Evolutionary conservation across 2,113 vertebrate genomes (phyloP), one percentile per base, ranked within the genome.

Genomic region (Helogale parvula): DNA sequence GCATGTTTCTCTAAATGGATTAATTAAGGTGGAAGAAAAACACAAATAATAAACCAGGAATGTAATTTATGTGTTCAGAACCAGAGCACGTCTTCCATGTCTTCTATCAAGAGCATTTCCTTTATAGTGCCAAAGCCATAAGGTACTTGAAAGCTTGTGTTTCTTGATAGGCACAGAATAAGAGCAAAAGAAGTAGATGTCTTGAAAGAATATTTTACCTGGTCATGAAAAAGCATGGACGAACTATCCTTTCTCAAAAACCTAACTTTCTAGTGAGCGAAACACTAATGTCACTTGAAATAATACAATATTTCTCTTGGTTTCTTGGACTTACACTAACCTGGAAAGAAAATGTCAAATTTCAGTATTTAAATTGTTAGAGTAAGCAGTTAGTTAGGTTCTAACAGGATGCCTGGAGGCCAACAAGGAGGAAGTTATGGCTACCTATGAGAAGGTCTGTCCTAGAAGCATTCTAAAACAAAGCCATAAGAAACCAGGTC

Each of bases 271-370:
- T 63, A 93, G 60, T 41, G 81, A 94, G 38, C n/a, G 4, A 63
- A 94, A 84, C 90, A 65, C 5, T 69, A 88, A 84, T 80, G 65
- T 93, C 63, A 95, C 38, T 88, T 92, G 93, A 95, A 95, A 93
- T 96, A 89, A 7, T 65, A 45, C 41, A 74, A 41, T 27, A 45
- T 92, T 95, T 93, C 69, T 96, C 90, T 97, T 27, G 77, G 41
- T 80, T 86, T 96, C 71, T 90, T 27, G 6, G 79, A 69, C 68
- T 94, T 82, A 3, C 60, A 81, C 80, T 88, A n/a, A 89, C 6
- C 33, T 47, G 16, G 27, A 92, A 95, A 29, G 71, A 92, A 96
- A 95, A 97, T 90, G 84, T 80, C 93, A 96, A 92, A 81, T 60
- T 92, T 87, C 92, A 93, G 76, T 76, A 83, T 87, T 97, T 85